Evolutionary conservation across 2,113 vertebrate genomes (phyloP).

Genomic region (Proterorhinus semilunaris): DNA sequence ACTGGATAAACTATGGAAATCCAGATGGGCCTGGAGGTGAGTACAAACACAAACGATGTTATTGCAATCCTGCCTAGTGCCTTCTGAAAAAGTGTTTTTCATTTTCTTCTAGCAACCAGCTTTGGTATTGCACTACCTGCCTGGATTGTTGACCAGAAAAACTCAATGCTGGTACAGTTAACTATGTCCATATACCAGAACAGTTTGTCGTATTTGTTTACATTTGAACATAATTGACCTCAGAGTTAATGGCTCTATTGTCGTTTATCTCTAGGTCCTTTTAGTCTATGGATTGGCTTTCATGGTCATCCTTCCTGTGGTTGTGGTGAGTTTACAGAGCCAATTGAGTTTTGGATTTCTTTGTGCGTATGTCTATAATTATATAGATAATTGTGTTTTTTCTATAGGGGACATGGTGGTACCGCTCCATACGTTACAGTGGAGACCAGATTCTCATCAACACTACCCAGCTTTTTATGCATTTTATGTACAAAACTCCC

Average conservation of each 20-base stretch:
- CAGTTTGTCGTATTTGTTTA: not conserved
- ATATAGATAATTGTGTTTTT: no score
- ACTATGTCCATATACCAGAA: not conserved
- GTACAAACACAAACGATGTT: not conserved
- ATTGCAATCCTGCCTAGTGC: not conserved
- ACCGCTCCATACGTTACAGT: slow-evolving; percentile 96
- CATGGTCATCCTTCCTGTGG: slow-evolving; percentile 98
- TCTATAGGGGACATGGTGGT: slow-evolving; percentile 97
- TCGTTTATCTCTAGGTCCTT: slow-evolving; percentile 81
- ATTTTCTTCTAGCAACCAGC: slow-evolving; percentile 81
- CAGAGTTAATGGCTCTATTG: not conserved
- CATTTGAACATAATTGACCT: not conserved
- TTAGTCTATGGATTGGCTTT: slow-evolving; percentile 97
- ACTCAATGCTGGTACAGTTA: slow-evolving; percentile 91
- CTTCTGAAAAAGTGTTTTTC: not conserved
- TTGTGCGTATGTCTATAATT: not conserved
- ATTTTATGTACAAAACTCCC: slow-evolving; percentile 97
- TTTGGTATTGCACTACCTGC: slow-evolving; percentile 97
- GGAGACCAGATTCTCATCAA: slow-evolving; percentile 98
- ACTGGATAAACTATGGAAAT: slow-evolving; percentile 93
- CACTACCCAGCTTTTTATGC: slow-evolving; percentile 97
- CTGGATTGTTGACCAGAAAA: slow-evolving; percentile 99
- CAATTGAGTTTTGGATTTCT: not conserved
- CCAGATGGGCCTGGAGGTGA: slow-evolving; percentile 96
- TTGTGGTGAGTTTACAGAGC: slow-evolving; percentile 83